phyloP scores from a whole-genome alignment of 1,140 invertebrate genomes.

The Schmidtea mediterranea region DNA sequence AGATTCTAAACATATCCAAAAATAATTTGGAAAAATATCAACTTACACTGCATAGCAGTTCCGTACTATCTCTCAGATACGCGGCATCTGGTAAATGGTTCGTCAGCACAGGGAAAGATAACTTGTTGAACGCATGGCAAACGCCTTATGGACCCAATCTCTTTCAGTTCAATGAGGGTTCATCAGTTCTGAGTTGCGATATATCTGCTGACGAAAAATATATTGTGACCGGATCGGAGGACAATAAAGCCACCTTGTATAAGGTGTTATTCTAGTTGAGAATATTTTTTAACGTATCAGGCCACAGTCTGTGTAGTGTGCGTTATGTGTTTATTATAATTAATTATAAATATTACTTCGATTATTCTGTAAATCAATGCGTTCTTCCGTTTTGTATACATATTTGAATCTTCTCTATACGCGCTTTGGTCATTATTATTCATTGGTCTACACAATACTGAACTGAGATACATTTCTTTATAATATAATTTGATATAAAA shows the following conservation, averaged over 20 bases:
- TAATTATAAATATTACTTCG: too few species aligned
- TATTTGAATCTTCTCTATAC: too few species aligned
- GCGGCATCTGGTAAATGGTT: constrained; percentile 94
- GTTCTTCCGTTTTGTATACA: too few species aligned
- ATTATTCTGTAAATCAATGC: too few species aligned
- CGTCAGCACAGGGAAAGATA: constrained; percentile 91
- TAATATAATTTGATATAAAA: too few species aligned
- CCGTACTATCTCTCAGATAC: constrained; percentile 84
- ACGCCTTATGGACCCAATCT: constrained; percentile 91
- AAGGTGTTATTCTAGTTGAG: constrained; percentile 60
- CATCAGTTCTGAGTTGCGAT: constrained; percentile 90
- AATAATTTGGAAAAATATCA: constrained; percentile 86
- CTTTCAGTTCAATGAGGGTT: constrained; percentile 95
- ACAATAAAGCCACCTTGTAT: constrained; percentile 94
- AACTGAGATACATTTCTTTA: too few species aligned
- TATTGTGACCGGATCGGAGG: constrained; percentile 89
- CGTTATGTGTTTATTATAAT: too few species aligned
- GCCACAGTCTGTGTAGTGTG: too few species aligned
- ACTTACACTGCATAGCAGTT: constrained; percentile 80
- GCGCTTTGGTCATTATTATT: too few species aligned
- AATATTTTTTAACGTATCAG: background rate
- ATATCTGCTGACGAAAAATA: constrained; percentile 93
- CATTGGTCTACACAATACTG: too few species aligned
- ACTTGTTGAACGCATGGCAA: constrained; percentile 83
- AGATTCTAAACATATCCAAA: constrained; percentile 44